These are phyloP conservation scores for Drosophila cardini DNA, from an alignment of 1,140 invertebrate species.

Conservation along the genomic window DNA sequence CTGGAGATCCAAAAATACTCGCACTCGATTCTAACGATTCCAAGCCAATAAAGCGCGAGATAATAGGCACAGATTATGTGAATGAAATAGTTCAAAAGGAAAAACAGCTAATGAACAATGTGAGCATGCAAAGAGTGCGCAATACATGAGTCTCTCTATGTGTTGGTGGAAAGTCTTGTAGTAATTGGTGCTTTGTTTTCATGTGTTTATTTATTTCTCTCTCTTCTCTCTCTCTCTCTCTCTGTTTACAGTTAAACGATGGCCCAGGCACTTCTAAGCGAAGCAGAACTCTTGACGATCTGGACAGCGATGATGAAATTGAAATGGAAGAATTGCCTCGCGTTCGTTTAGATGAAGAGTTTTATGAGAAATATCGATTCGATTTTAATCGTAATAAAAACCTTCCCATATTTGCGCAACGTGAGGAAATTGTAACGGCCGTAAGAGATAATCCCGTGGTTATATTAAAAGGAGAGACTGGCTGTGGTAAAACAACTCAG, in stretches of 20 bases:
- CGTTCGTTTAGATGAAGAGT: constrained; percentile 57
- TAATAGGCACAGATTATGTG: constrained; percentile 64
- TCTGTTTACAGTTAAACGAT: constrained; percentile 2
- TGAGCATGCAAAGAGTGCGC: constrained; percentile 25
- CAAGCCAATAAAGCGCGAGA: constrained; percentile 59
- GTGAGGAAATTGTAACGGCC: constrained; percentile 57
- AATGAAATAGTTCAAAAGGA: constrained; percentile 51
- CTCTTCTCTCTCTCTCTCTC: too few species aligned
- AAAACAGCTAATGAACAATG: constrained; percentile 50
- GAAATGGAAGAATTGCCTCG: constrained; percentile 23
- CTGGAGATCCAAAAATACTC: constrained; percentile 6
- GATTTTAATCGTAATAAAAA: constrained; percentile 64
- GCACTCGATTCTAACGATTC: constrained; percentile 23
- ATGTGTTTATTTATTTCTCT: constrained; percentile 20
- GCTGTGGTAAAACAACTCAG: constrained; percentile 95
- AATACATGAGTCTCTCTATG: neutral
- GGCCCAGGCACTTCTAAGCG: neutral
- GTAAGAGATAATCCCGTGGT: constrained; percentile 71
- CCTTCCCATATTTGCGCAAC: constrained; percentile 70
- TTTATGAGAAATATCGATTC: constrained; percentile 67
- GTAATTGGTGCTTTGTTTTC: constrained; percentile 13
- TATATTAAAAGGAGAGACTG: constrained; percentile 78
- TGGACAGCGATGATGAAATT: constrained; percentile 62
- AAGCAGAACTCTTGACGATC: constrained; percentile 49
- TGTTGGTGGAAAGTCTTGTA: neutral